phyloP scores from a whole-genome alignment of 2,888 invertebrate genomes.

The Beris morrisii region DNA sequence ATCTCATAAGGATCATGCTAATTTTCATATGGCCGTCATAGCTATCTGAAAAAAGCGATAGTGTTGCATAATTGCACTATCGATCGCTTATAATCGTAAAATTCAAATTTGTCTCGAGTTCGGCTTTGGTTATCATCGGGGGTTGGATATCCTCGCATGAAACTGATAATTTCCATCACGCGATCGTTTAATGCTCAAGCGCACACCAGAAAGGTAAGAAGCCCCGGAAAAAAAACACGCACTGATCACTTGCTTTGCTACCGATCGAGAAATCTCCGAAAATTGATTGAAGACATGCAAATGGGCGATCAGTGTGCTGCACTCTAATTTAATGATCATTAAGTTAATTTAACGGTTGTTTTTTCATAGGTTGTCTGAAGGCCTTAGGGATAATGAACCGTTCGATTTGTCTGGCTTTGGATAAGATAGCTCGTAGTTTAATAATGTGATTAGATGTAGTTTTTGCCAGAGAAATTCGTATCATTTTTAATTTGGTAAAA shows the following conservation, averaged over 20 bases:
- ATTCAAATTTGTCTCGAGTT: conserved; percentile 13
- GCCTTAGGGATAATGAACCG: conserved; percentile 8
- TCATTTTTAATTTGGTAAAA: no score
- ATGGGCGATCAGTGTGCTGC: conserved; percentile 33
- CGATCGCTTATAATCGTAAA: conserved; percentile 21
- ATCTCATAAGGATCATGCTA: neutral
- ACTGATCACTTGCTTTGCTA: conserved; percentile 21
- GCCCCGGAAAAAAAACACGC: neutral
- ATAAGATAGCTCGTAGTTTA: neutral
- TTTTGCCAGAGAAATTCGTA: neutral
- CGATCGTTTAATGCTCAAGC: conserved; percentile 17
- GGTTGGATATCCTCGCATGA: neutral
- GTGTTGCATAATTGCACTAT: neutral
- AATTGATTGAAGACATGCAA: conserved; percentile 37
- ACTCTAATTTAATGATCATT: conserved; percentile 35
- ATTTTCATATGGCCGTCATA: neutral
- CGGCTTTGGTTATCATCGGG: neutral
- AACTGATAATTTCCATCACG: conserved; percentile 21
- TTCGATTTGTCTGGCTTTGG: neutral
- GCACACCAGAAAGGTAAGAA: no score
- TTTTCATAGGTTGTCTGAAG: conserved; percentile 18
- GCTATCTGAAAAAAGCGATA: no score
- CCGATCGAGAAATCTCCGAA: conserved; percentile 27
- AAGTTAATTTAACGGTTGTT: conserved; percentile 36
- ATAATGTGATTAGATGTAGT: neutral